Evolutionary conservation across 2,797 vertebrate species (phyloP).

Genomic region (Brachymystax lenok): DNA sequence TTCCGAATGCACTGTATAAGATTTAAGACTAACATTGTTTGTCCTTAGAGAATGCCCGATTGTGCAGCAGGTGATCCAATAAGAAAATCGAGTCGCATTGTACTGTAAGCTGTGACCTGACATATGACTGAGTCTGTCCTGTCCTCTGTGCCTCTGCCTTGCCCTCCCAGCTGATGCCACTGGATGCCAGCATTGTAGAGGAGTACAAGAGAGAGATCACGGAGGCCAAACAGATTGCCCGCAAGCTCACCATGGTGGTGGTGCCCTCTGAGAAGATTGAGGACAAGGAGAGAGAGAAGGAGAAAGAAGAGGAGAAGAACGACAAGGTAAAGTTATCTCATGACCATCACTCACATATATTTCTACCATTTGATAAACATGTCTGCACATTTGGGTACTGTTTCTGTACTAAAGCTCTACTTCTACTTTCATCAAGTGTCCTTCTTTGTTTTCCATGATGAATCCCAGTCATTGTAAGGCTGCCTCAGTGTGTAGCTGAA

Average conservation of each 20-base stretch:
- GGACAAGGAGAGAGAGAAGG: conserved; percentile 97
- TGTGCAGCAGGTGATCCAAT: not conserved
- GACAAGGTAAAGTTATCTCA: conserved; percentile 81
- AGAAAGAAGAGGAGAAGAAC: conserved; percentile 95
- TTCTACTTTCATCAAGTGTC: not conserved
- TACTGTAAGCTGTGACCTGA: not conserved
- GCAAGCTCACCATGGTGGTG: conserved; percentile 95
- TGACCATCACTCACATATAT: not conserved
- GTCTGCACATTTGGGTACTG: not conserved
- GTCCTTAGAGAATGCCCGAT: not conserved
- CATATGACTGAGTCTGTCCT: too few species aligned
- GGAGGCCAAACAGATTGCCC: conserved; percentile 95
- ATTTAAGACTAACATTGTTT: not conserved
- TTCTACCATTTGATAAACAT: not conserved
- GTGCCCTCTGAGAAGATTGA: conserved; percentile 95
- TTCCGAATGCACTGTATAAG: too few species aligned
- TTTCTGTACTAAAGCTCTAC: not conserved
- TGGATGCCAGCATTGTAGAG: conserved; percentile 88
- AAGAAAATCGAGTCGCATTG: not conserved
- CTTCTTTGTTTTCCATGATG: not conserved
- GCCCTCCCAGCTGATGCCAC: conserved; percentile 86
- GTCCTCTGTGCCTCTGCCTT: not conserved
- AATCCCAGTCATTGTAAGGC: not conserved
- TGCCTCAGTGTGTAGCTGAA: not conserved
- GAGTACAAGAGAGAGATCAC: conserved; percentile 91